Evolutionary conservation across 2,797 vertebrate genomes (phyloP).

Genomic region (Xenopus petersii): DNA sequence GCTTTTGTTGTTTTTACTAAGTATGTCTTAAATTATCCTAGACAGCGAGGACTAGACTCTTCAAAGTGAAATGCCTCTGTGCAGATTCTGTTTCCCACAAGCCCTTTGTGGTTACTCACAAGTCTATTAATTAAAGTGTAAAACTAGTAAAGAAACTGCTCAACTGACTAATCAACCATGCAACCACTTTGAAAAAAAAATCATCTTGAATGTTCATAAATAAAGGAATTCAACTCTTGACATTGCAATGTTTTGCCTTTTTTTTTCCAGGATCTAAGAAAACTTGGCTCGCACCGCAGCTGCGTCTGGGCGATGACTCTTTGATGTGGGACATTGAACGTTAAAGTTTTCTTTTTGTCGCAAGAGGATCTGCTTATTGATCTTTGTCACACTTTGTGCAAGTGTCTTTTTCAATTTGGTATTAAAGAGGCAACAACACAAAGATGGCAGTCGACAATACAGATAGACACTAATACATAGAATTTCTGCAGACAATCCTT

Average conservation of each 20-base stretch:
- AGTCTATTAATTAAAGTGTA: conserved; percentile 71
- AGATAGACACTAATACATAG: no score
- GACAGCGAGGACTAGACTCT: conserved; percentile 58
- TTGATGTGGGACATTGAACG: conserved; percentile 22
- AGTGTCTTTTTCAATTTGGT: not conserved
- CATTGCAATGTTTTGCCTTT: conserved; percentile 32
- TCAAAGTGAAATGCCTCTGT: conserved; percentile 66
- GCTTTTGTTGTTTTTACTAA: conserved; percentile 54
- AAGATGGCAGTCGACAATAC: no score
- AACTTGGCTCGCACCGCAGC: conserved; percentile 38
- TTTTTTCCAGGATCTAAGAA: conserved; percentile 18
- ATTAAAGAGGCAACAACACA: not conserved
- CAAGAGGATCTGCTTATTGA: conserved; percentile 7
- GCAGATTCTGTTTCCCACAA: conserved; percentile 64
- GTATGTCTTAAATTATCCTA: conserved; percentile 71
- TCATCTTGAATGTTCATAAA: conserved; percentile 52
- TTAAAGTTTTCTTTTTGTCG: conserved; percentile 2
- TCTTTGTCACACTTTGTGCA: conserved; percentile 7
- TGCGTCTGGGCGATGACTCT: conserved; percentile 24
- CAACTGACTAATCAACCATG: conserved; percentile 56
- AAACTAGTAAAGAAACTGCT: conserved; percentile 60
- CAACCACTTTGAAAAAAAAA: conserved; percentile 61
- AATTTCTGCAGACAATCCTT: no score
- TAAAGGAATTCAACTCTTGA: conserved; percentile 45
- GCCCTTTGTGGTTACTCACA: conserved; percentile 67